Evolutionary conservation across 2,113 vertebrate genomes (phyloP).

Genomic region (Felis catus): F.catus_Fca126_mat1.0 CM031411.1:96960001-96960500

Average conservation of each 20-base stretch:
- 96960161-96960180: not conserved
- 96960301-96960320: not conserved
- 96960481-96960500: not conserved
- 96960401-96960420: not conserved
- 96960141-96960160: not conserved
- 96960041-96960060: not conserved
- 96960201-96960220: not conserved
- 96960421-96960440: not conserved
- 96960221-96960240: not conserved
- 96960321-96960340: not conserved
- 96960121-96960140: conserved; percentile 24
- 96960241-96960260: not conserved
- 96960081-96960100: not conserved
- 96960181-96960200: not conserved
- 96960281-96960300: not conserved
- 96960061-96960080: conserved; percentile 16
- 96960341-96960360: not conserved
- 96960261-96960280: not conserved
- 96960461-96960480: not conserved
- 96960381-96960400: not conserved
- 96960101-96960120: not conserved
- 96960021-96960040: not conserved
- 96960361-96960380: not conserved
- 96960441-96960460: not conserved
- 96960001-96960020: not conserved